Percentiles rank a stretch among this genome's conserved stretches.
phyloP scores from a whole-genome alignment of 2,113 vertebrate species.

The Xenus cinereus region DNA sequence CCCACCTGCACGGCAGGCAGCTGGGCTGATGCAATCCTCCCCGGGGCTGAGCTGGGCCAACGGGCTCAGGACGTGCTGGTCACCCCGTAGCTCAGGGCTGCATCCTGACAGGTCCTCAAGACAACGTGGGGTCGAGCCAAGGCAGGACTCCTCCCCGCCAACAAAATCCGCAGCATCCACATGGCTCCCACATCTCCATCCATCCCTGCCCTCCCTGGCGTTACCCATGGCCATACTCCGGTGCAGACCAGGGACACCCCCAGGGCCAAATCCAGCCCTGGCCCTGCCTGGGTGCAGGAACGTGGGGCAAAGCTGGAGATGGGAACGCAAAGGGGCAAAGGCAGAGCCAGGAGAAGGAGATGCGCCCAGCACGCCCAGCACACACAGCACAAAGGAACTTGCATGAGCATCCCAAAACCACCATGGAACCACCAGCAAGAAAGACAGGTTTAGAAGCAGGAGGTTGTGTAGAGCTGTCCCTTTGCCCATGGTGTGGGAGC shows the following conservation, averaged over 20 bases:
- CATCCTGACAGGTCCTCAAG: background rate
- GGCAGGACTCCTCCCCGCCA: background rate
- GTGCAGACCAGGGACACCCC: background rate
- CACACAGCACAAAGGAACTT: accelerated
- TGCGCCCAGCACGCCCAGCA: accelerated
- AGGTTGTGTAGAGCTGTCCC: background rate
- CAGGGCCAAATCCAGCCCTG: background rate
- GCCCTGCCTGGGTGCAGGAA: background rate
- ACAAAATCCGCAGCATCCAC: background rate
- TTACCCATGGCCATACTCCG: background rate
- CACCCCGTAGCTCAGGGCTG: background rate
- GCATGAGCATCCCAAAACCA: background rate
- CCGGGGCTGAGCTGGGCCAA: accelerated
- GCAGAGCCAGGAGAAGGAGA: background rate
- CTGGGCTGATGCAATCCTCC: background rate
- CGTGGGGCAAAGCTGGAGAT: accelerated
- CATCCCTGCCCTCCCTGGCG: background rate
- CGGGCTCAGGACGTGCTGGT: background rate
- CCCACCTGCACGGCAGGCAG: background rate
- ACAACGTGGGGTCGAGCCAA: accelerated
- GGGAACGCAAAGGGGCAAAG: background rate
- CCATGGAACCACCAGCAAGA: accelerated
- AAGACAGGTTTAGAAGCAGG: background rate
- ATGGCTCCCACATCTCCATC: background rate
- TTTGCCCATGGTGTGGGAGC: background rate